Conservation (phyloP, 1,140 invertebrate species). For the Bombus difficillimus region DNA sequence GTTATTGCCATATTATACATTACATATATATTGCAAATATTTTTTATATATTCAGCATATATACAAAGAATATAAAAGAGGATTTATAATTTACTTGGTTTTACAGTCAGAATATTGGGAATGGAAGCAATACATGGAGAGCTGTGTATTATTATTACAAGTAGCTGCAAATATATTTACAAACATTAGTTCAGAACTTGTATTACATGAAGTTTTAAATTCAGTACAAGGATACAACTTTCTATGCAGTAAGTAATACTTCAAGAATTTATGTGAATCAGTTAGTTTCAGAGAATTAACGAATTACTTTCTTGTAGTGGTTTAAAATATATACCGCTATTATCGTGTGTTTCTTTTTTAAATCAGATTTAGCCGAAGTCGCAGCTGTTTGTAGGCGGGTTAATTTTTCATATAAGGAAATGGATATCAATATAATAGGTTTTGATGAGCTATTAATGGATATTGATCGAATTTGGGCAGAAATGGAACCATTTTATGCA, state of each 20-base stretch:
- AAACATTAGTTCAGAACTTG: constrained; percentile 82
- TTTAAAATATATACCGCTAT: background rate
- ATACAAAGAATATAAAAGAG: background rate
- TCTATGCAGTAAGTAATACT: constrained; percentile 82
- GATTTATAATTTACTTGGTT: constrained; percentile 29
- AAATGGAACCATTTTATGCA: constrained; percentile 81
- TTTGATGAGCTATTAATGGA: constrained; percentile 81
- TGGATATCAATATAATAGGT: constrained; percentile 82
- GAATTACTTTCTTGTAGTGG: constrained; percentile 15
- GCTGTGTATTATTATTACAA: constrained; percentile 83
- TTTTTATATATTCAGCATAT: background rate
- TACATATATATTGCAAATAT: background rate
- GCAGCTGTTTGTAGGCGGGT: constrained; percentile 81
- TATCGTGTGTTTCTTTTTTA: constrained; percentile 27
- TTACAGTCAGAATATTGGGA: constrained; percentile 81
- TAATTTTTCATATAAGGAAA: constrained; percentile 81
- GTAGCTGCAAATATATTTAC: constrained; percentile 84
- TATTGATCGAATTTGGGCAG: constrained; percentile 81
- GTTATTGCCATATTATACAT: constrained; percentile 52
- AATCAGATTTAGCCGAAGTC: constrained; percentile 81
- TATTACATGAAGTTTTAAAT: constrained; percentile 84
- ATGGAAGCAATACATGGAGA: constrained; percentile 85
- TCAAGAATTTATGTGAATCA: background rate
- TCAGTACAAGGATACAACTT: constrained; percentile 85
- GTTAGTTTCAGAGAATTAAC: background rate